Conservation (phyloP, 2,797 vertebrate genomes). For the Smutsia gigantea region DNA sequence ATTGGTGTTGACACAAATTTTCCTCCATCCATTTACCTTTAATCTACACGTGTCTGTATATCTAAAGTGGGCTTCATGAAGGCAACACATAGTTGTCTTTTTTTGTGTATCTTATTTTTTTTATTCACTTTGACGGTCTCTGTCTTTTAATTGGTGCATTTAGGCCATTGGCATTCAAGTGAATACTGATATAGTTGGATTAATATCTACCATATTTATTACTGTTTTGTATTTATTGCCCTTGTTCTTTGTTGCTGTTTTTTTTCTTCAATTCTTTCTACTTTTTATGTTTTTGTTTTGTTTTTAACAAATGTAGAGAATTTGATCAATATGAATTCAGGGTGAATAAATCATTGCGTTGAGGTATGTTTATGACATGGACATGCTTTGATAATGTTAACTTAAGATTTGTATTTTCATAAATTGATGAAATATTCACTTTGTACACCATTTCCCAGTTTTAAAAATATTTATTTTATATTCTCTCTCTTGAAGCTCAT, state of each 20-base stretch:
- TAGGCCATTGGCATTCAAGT: not conserved
- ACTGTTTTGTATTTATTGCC: not conserved
- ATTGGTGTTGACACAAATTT: not conserved
- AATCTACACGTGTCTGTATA: not conserved
- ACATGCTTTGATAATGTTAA: not conserved
- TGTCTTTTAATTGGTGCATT: not conserved
- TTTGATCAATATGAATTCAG: slow-evolving; percentile 8
- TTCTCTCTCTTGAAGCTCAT: not conserved
- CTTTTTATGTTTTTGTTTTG: not conserved
- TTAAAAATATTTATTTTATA: not conserved
- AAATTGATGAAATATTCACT: not conserved
- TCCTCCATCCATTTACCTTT: not conserved
- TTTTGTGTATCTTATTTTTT: not conserved
- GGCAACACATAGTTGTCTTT: not conserved
- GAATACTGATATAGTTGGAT: not conserved
- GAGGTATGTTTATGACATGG: not conserved
- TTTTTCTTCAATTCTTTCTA: not conserved
- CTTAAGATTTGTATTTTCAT: slow-evolving; percentile 15
- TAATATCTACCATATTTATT: not conserved
- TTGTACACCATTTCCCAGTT: not conserved
- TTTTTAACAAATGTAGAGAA: not conserved
- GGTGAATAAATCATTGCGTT: not conserved
- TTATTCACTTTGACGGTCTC: not conserved
- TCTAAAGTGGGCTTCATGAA: not conserved
- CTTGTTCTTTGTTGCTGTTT: not conserved